Percentiles rank a stretch among this genome's conserved stretches.
Evolutionary conservation across 2,113 vertebrate genomes (phyloP).

Genomic region (Natator depressus): DNA sequence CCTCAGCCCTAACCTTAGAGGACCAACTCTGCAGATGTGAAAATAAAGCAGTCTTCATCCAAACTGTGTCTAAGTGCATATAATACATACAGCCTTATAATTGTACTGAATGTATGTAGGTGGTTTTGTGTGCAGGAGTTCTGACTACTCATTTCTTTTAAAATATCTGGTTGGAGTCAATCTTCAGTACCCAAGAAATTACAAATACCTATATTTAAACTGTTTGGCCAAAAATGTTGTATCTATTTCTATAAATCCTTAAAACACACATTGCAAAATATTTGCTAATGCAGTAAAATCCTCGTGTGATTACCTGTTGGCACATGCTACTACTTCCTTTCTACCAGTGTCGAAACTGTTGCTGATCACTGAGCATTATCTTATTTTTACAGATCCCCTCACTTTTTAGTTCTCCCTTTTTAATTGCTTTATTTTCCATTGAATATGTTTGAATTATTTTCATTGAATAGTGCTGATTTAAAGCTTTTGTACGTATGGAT

Average conservation of each 20-base stretch:
- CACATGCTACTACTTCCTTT: not conserved
- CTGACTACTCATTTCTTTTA: not conserved
- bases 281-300: not conserved
- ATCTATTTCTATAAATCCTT: not conserved
- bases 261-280: not conserved
- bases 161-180: not conserved
- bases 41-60: not conserved
- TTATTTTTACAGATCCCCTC: not conserved
- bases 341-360: not conserved
- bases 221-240: not conserved
- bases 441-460: not conserved
- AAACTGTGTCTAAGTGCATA: not conserved
- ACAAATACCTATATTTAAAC: not conserved
- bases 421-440: not conserved
- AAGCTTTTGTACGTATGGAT: not conserved
- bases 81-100: not conserved
- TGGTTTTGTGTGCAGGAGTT: not conserved
- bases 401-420: not conserved
- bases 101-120: not conserved
- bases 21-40: not conserved
- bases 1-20: not conserved
- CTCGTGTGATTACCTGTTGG: not conserved
- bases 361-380: not conserved
- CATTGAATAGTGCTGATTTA: not conserved
- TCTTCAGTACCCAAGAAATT: not conserved